A percentile compares a stretch with the other conserved stretches of the same genome.
Evolutionary conservation across 2,888 invertebrate species (phyloP).

Genomic region (Agrotis exclamationis): DNA sequence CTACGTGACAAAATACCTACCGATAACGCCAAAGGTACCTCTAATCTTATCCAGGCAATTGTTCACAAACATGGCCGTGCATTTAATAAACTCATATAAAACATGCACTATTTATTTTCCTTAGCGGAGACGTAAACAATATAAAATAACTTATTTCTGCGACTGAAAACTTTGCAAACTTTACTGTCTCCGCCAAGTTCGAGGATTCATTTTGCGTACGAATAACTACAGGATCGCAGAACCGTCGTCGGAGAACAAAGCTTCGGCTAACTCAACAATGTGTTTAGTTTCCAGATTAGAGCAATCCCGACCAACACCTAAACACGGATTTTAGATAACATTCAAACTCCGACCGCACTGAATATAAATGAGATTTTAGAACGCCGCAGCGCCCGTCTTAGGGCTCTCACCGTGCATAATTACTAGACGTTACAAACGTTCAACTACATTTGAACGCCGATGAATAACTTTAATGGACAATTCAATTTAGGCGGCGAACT

Average conservation of each 20-base stretch:
- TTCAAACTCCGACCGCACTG: conserved; percentile 90
- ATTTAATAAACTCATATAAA: conserved; percentile 58
- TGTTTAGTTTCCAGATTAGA: conserved; percentile 91
- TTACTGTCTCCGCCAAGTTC: conserved; percentile 66
- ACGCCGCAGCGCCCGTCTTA: conserved; percentile 83
- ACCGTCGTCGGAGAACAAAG: conserved; percentile 84
- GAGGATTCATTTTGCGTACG: conserved; percentile 75
- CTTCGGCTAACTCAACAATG: conserved; percentile 87
- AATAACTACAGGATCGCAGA: conserved; percentile 72
- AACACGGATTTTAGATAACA: conserved; percentile 91
- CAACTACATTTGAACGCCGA: conserved; percentile 78
- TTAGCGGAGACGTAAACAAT: conserved; percentile 65
- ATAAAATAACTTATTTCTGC: conserved; percentile 64
- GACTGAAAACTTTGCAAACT: conserved; percentile 67
- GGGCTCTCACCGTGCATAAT: conserved; percentile 87
- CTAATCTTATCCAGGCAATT: conserved; percentile 74
- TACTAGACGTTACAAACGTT: conserved; percentile 83
- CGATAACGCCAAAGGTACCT: conserved; percentile 69
- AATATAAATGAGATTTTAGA: conserved; percentile 91
- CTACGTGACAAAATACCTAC: conserved; percentile 59
- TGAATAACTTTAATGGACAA: conserved; percentile 81
- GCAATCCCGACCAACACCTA: conserved; percentile 90
- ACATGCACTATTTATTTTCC: conserved; percentile 62
- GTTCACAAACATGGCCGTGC: conserved; percentile 59
- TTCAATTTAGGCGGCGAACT: conserved; percentile 69